Percentiles rank a stretch among this genome's conserved stretches.
These are phyloP conservation scores for Zonitis immaculata DNA, from an alignment of 2,888 invertebrate species.

Conservation along the genomic window DNA sequence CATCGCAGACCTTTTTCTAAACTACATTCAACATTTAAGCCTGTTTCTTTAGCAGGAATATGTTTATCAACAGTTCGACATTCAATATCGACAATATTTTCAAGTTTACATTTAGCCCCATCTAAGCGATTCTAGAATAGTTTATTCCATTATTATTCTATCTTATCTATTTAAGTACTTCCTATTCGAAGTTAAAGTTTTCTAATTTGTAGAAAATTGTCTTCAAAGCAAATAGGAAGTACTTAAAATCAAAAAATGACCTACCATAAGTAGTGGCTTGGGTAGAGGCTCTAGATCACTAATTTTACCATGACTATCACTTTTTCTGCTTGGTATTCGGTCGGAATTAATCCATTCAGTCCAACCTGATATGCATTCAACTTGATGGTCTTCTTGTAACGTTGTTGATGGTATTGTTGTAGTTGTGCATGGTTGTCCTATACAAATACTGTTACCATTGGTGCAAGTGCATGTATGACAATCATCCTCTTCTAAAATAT, in stretches of 20 bases:
- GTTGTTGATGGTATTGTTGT: slow-evolving; percentile 21
- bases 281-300: slow-evolving; percentile 60
- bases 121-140: slow-evolving; percentile 48
- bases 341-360: slow-evolving; percentile 71
- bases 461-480: slow-evolving; percentile 80
- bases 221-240: too few relatives aligned
- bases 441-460: slow-evolving; percentile 63
- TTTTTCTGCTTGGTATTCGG: slow-evolving; percentile 36
- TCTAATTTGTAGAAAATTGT: too few relatives aligned
- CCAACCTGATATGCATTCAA: slow-evolving; percentile 68
- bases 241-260: too few relatives aligned
- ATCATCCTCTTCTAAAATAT: slow-evolving; percentile 66
- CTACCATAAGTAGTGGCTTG: slow-evolving; percentile 52
- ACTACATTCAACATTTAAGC: slow-evolving; percentile 71
- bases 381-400: slow-evolving; percentile 28
- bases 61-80: slow-evolving; percentile 68
- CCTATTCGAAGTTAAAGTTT: too few relatives aligned
- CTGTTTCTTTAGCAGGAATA: slow-evolving; percentile 61
- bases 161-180: too few relatives aligned
- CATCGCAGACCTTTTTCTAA: slow-evolving; percentile 70
- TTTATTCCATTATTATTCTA: too few relatives aligned
- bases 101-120: slow-evolving; percentile 56
- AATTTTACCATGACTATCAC: slow-evolving; percentile 39
- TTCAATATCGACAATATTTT: slow-evolving; percentile 66
- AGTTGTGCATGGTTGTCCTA: slow-evolving; percentile 63